Base-by-base conservation (phyloP, 2,888 invertebrate genomes). In the Melinopterus prodromus region DNA sequence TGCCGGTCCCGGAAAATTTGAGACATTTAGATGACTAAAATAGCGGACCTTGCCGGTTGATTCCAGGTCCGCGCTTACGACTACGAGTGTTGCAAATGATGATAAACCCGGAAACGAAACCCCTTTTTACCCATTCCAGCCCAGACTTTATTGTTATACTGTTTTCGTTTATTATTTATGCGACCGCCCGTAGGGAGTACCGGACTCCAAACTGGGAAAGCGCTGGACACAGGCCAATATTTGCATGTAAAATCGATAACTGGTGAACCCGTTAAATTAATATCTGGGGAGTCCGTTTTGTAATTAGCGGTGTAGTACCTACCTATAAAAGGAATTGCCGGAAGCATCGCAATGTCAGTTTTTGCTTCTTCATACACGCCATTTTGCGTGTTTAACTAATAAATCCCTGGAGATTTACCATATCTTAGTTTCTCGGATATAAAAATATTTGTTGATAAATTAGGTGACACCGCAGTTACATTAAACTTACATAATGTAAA, bases 121-220 rank as follows among this genome's bases (percentile, higher is more conserved):
- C 53, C 53, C 53, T 12, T 53, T 53, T 53, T 53, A 12, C 53
- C 12, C 53, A 3, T 12, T 53, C 12, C 12, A 9, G 53, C 5
- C 38, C 53, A 12, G 53, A 7, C 53, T 53, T 53, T 53, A 53
- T 53, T 53, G 53, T 53, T 53, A 53, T 53, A 53, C 53, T 3
- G 53, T 53, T 53, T 53, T 53, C 53, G 53, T 53, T 53, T 53
- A 53, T 53, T 53, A 53, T 53, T 53, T 53, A 53, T 53, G 53
- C 12, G 53, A 53, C 53, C 53, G 53, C 53, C 53, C 53, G 53
- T 53, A 9, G 53, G 53, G 53, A 53, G 12, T 53, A 53, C 53
- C 53, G 12, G 53, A 53, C 9, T 53, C 12, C 53, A 1, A 9
- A 12, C 53, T 2, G 26, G 26, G 26, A 26, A 53, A 53, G 12